These are phyloP conservation scores for Saguinus oedipus DNA, from an alignment of 2,797 vertebrate species.

Conservation along the genomic window DNA sequence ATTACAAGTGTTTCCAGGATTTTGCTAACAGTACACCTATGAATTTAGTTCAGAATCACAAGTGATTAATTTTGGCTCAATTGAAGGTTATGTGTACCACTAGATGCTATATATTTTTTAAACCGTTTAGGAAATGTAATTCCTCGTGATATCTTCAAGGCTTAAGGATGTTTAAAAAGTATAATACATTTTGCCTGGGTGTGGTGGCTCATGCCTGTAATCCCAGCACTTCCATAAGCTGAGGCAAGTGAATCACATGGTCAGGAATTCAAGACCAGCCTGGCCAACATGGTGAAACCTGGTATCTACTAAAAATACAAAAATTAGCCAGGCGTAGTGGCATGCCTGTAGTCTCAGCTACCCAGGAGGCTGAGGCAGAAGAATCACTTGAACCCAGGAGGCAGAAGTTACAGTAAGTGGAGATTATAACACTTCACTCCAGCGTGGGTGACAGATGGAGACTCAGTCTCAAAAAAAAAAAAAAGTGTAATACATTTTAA, in stretches of 20 bases:
- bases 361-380: not conserved
- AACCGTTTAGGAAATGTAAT: not conserved
- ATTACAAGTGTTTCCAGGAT: not conserved
- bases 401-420: rapidly evolving
- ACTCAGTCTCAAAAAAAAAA: not conserved
- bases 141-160: not conserved
- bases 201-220: not conserved
- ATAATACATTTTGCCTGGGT: not conserved
- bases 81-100: not conserved
- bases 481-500: not conserved
- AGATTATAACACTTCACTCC: not conserved
- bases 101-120: not conserved
- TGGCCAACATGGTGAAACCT: not conserved
- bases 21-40: not conserved
- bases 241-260: not conserved
- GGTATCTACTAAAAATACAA: not conserved
- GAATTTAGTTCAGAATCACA: not conserved
- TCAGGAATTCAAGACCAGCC: not conserved
- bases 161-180: not conserved
- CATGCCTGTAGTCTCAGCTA: not conserved
- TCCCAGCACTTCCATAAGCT: not conserved
- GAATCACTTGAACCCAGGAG: not conserved
- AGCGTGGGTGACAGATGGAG: not conserved
- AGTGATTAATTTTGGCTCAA: not conserved
- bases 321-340: not conserved